Percentiles rank a stretch among this genome's conserved stretches.
Conservation (phyloP, 2,888 invertebrate species). For the Amiota mariae region DNA sequence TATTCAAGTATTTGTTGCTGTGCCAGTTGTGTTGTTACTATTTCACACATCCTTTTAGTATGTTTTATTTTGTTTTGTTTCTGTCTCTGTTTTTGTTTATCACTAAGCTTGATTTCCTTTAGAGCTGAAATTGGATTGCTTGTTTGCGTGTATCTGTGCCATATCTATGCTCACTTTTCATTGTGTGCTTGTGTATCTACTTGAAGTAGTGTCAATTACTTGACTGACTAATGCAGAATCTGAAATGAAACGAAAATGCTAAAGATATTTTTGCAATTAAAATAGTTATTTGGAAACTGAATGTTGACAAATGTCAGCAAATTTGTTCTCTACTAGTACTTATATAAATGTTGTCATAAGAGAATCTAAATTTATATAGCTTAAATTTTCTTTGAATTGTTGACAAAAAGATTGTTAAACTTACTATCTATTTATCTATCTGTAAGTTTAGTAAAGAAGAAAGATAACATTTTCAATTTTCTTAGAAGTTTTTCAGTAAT, state of each 20-base stretch:
- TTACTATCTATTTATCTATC: too few species aligned
- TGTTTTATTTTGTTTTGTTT: neutral
- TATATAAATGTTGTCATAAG: too few species aligned
- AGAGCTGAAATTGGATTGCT: too few species aligned
- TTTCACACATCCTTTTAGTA: neutral
- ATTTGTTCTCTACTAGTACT: neutral
- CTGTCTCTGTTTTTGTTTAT: neutral
- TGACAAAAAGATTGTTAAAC: too few species aligned
- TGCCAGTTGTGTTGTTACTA: constrained; percentile 7
- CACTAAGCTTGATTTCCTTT: constrained; percentile 7
- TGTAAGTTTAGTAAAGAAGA: too few species aligned
- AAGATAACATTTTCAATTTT: too few species aligned
- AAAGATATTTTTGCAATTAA: constrained; percentile 19
- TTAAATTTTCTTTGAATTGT: too few species aligned
- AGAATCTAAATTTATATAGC: too few species aligned
- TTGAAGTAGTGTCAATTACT: constrained; percentile 22
- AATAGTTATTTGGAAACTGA: neutral
- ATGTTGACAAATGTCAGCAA: constrained; percentile 21
- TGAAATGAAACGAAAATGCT: constrained; percentile 14
- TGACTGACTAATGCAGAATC: neutral
- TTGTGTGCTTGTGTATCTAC: neutral
- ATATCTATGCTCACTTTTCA: neutral
- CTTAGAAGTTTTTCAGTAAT: too few species aligned
- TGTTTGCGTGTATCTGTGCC: neutral
- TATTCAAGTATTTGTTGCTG: constrained; percentile 1